Base-by-base conservation (phyloP, 2,888 invertebrate species). In the Stenodema calcarata region DNA sequence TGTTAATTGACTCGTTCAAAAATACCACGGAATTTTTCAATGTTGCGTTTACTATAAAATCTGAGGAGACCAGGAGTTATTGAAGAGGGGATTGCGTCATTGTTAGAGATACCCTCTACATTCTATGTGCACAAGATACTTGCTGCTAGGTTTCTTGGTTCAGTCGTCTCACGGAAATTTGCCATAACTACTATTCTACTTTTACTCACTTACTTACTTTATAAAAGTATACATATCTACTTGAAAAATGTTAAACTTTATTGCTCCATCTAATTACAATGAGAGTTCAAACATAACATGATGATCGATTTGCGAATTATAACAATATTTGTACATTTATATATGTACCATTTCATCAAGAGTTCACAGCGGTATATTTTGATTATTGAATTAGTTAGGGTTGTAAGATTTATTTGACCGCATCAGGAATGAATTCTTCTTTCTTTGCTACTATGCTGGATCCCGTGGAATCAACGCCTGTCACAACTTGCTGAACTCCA, bases 201-300 rank as follows among this genome's bases (percentile, higher is more conserved):
- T n/a, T n/a, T n/a, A n/a, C n/a, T n/a, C n/a, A n/a, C n/a, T n/a
- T n/a, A n/a, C n/a, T n/a, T n/a, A n/a, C n/a, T n/a, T n/a, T n/a
- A n/a, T n/a, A n/a, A n/a, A n/a, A n/a, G n/a, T n/a, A n/a, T n/a
- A n/a, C n/a, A n/a, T n/a, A n/a, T 35, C 35, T 2, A 35, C n/a
- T 42, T 82, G 23, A 54, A 69, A 82, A 82, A 82, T 47, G 41
- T 82, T 82, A 82, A 84, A 84, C 75, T 84, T 73, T 84, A 84
- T 84, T 84, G 84, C 84, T 75, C 84, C 84, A 69, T 82, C 82
- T 82, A 84, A 73, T 73, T 73, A 75, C 75, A 75, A 84, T 84
- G 84, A 84, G 84, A 75, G 44, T 73, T 84, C 84, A 84, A 84
- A 84, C 84, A 75, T 84, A 84, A 84, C 84, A 84, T 44, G 84